Evolutionary conservation across 2,113 vertebrate genomes (phyloP).

Genomic region (Embiotoca jacksoni): DNA sequence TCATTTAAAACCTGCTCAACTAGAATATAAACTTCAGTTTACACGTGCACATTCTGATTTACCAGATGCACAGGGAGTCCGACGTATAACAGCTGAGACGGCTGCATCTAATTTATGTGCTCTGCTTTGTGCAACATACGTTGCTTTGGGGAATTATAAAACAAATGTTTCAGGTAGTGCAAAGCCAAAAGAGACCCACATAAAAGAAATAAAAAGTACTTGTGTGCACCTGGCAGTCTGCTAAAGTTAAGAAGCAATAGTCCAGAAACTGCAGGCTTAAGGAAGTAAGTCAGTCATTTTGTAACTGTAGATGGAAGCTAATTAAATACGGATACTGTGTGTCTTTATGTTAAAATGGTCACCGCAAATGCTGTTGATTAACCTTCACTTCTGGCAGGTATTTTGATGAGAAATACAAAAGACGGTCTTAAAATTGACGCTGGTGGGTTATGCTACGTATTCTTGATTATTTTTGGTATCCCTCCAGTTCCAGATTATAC

Average conservation of each 20-base stretch:
- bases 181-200: constrained; percentile 28
- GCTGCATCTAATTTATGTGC: constrained; percentile 33
- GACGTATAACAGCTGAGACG: constrained; percentile 6
- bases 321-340: neutral
- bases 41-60: constrained; percentile 17
- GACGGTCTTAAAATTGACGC: constrained; percentile 3
- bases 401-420: constrained; percentile 4
- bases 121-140: constrained; percentile 33
- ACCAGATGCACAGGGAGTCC: neutral
- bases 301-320: neutral
- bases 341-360: neutral
- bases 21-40: neutral
- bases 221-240: constrained; percentile 18
- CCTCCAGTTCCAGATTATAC: neutral
- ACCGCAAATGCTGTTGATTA: neutral
- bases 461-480: neutral
- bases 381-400: neutral
- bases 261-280: neutral
- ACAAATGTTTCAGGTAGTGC: constrained; percentile 17
- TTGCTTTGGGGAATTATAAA: constrained; percentile 30
- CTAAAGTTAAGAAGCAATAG: neutral
- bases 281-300: neutral
- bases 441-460: neutral
- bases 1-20: neutral
- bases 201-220: constrained; percentile 20